Percentiles rank a stretch among this genome's conserved stretches.
Evolutionary conservation across 2,113 vertebrate genomes (phyloP).

Genomic region (Sceloporus tristichus): DNA sequence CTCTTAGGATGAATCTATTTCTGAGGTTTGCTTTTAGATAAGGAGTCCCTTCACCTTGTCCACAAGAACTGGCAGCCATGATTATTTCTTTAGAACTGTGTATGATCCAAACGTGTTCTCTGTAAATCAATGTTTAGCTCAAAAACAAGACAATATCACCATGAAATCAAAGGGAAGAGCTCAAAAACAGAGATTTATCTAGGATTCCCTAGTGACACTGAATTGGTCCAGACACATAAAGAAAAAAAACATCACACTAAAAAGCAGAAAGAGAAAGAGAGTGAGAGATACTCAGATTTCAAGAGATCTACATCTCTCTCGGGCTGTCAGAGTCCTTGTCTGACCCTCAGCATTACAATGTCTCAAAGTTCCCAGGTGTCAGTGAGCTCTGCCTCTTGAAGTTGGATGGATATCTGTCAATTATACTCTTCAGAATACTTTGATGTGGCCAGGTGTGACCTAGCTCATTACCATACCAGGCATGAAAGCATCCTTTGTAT

Average conservation of each 20-base stretch:
- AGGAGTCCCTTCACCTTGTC: conserved; percentile 62
- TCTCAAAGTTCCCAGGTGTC: conserved; percentile 51
- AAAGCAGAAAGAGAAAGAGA: not conserved
- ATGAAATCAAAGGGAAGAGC: conserved; percentile 68
- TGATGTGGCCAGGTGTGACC: conserved; percentile 69
- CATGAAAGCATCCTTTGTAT: conserved; percentile 65
- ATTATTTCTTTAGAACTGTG: conserved; percentile 56
- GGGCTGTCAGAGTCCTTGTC: conserved; percentile 64
- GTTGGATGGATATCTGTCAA: conserved; percentile 70
- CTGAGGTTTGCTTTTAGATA: conserved; percentile 63
- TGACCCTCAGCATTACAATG: conserved; percentile 52
- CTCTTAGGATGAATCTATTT: conserved; percentile 58
- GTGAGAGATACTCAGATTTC: conserved; percentile 47
- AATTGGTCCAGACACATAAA: conserved; percentile 56
- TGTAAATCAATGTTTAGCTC: conserved; percentile 68
- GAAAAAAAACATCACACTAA: conserved; percentile 31
- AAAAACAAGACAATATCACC: conserved; percentile 63
- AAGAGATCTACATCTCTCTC: conserved; percentile 57
- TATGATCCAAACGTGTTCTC: conserved; percentile 55
- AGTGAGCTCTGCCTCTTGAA: conserved; percentile 51
- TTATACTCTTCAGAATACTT: conserved; percentile 66
- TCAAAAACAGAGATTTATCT: conserved; percentile 54
- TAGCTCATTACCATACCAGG: conserved; percentile 68
- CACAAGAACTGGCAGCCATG: conserved; percentile 35
- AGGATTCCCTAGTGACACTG: conserved; percentile 54